phyloP scores from a whole-genome alignment of 64 coral and sea anemone genomes.

The Porites australiensis region DNA sequence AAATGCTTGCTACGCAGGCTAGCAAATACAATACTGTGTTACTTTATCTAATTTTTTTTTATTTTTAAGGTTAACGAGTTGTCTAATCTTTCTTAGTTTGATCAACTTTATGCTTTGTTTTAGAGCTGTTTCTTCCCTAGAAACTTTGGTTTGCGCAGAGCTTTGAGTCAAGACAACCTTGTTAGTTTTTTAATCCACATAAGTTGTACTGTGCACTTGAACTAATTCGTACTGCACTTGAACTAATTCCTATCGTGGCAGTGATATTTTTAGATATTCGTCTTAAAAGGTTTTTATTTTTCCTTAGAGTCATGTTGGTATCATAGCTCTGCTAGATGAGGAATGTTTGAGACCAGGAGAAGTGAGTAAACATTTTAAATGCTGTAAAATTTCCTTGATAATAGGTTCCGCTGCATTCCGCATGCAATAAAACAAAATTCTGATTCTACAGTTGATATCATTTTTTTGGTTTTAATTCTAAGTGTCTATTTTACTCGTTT shows the following conservation, averaged over 20 bases:
- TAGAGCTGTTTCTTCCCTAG: neutral
- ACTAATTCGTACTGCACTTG: neutral
- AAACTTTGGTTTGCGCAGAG: neutral
- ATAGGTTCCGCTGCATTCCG: neutral
- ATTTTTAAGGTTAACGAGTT: neutral
- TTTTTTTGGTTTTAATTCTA: neutral
- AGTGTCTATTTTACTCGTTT: no score
- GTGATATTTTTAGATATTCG: no score
- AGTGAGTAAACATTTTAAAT: constrained; percentile 47
- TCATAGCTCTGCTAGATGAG: constrained; percentile 89
- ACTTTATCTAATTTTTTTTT: neutral
- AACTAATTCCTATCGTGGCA: neutral
- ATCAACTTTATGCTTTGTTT: neutral
- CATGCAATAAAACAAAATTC: no score
- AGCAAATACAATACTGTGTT: no score
- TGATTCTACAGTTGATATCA: no score
- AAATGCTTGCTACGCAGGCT: no score
- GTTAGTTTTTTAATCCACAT: constrained; percentile 17
- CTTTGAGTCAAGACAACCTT: neutral
- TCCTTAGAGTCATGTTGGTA: constrained; percentile 88
- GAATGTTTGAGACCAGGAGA: constrained; percentile 97
- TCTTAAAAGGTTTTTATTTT: neutral
- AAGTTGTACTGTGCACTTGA: neutral
- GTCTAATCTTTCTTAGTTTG: neutral
- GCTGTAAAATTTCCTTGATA: neutral